A percentile compares a stretch with the other conserved stretches of the same genome.
phyloP scores from a whole-genome alignment of 1,140 invertebrate species.

The Neoseiulus cucumeris region DNA sequence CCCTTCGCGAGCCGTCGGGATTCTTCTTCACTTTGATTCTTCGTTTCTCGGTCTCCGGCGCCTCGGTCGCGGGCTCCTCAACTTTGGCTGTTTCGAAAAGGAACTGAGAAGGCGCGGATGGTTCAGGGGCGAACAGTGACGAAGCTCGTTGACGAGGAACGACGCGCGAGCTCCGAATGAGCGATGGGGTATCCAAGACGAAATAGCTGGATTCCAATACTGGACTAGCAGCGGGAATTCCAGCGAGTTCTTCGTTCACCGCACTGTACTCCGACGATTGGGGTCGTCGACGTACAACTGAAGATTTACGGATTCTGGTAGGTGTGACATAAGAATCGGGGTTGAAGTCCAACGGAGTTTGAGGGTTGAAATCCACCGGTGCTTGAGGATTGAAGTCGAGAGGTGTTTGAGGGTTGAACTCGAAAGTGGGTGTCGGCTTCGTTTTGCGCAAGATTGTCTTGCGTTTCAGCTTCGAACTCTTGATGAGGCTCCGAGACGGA shows the following conservation, averaged over 20 bases:
- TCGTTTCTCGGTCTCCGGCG: neutral
- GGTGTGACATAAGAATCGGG: neutral
- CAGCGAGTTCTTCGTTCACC: neutral
- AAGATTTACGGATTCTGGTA: neutral
- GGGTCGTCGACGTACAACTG: neutral
- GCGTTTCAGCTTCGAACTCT: constrained; percentile 1
- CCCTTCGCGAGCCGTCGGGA: neutral
- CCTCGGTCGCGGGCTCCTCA: neutral
- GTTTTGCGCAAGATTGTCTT: neutral
- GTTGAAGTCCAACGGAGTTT: neutral
- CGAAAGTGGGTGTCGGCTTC: neutral
- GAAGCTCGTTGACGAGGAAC: neutral
- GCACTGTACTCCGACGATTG: neutral
- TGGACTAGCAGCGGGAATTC: neutral
- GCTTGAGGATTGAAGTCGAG: neutral
- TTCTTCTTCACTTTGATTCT: neutral
- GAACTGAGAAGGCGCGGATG: neutral
- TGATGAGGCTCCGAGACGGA: neutral
- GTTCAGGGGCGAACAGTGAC: neutral
- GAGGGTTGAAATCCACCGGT: constrained; percentile 9
- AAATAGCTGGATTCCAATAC: neutral
- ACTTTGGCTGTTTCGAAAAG: neutral
- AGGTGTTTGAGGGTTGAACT: constrained; percentile 5
- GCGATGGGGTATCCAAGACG: neutral
- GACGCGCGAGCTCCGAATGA: neutral